Evolutionary conservation across 2,113 vertebrate species (phyloP).

Genomic region (Hylia prasina): DNA sequence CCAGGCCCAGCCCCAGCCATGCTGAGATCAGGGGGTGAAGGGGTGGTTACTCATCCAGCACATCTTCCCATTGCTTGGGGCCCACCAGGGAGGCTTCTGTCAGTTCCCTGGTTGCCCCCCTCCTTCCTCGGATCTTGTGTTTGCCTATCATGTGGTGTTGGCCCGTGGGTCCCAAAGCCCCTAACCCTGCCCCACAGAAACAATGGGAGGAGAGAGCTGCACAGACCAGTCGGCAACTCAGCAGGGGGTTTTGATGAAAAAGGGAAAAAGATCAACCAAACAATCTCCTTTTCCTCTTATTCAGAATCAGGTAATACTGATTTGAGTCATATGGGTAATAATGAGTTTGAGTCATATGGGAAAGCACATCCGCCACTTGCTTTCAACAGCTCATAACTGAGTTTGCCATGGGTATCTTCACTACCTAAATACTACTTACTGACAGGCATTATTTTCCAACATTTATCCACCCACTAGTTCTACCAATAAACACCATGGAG

Average conservation of each 20-base stretch:
- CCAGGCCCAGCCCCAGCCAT: not conserved
- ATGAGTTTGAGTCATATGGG: not conserved
- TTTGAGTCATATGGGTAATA: constrained; percentile 11
- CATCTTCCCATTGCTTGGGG: not conserved
- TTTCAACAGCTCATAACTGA: not conserved
- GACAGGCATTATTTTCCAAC: not conserved
- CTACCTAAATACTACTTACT: not conserved
- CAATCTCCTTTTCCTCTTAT: not conserved
- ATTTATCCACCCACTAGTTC: not conserved
- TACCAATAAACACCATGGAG: not conserved
- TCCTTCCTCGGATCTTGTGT: not conserved
- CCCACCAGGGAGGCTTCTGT: not conserved
- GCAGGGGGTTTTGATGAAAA: not conserved
- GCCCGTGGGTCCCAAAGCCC: rapidly evolving
- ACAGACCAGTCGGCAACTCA: not conserved
- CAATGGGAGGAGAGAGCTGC: not conserved
- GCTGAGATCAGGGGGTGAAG: not conserved
- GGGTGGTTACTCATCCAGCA: not conserved
- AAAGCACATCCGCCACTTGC: not conserved
- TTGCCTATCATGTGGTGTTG: not conserved
- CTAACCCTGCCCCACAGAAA: not conserved
- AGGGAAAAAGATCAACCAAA: not conserved
- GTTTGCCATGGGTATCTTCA: not conserved
- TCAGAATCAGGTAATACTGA: not conserved
- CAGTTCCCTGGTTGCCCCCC: not conserved